phyloP scores from a whole-genome alignment of 1,140 invertebrate genomes.

The Pomphorhynchus laevis region DNA sequence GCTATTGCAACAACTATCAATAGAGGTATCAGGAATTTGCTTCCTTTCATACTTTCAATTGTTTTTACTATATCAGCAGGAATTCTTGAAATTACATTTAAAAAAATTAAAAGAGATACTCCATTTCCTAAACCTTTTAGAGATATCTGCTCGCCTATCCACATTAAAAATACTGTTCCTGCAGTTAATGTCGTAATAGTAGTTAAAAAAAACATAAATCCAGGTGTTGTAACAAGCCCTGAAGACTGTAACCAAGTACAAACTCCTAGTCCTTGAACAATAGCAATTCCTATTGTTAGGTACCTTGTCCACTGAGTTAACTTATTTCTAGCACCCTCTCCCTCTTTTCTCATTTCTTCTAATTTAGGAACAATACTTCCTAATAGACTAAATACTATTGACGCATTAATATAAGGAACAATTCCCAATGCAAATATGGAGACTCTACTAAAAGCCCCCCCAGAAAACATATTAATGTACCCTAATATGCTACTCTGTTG shows the following conservation, averaged over 20 bases:
- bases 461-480: not conserved
- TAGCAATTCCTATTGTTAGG: not conserved
- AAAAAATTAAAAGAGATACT: not conserved
- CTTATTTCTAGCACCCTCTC: not conserved
- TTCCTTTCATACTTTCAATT: not conserved
- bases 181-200: not conserved
- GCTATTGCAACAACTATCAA: not conserved
- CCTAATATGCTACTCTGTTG: not conserved
- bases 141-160: not conserved
- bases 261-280: not conserved
- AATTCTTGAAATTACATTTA: not conserved
- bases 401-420: not conserved
- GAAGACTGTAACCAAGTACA: not conserved
- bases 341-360: not conserved
- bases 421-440: not conserved
- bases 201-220: not conserved
- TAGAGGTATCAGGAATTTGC: not conserved
- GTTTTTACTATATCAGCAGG: not conserved
- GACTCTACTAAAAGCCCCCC: not conserved
- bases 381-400: not conserved
- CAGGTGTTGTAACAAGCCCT: not conserved
- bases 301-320: not conserved
- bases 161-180: too few relatives aligned
- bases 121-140: not conserved
- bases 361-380: not conserved